Base-by-base conservation (phyloP, 2,888 invertebrate species). In the Cylindroiulus punctatus region DNA sequence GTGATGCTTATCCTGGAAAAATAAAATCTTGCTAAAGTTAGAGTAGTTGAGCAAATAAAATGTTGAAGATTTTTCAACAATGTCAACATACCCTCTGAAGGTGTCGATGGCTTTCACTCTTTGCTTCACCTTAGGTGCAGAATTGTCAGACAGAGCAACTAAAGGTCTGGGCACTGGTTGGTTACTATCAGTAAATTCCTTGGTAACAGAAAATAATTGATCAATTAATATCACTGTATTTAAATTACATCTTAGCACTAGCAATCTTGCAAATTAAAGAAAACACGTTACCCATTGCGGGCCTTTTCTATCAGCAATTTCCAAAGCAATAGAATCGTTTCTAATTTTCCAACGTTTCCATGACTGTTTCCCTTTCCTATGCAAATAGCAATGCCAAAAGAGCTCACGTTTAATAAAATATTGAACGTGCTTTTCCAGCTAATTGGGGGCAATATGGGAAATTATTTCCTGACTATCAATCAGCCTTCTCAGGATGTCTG, bases 71-170 rank as follows among this genome's bases (percentile, higher is more conserved):
- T 36, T 36, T n/a, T n/a, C n/a, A 40, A 40, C 40, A 40, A 40
- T 26, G 10, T 19, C 2, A 47, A 89, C 91, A 91, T 91, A 95
- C 96, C 96, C 96, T 91, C 96, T 93, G 89, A 96, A 95, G 0
- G 95, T 94, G 90, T 96, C 96, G 86, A 96, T 92, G 0, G 96
- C 95, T 87, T 93, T 92, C 65, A 94, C 90, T 88, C 94, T 91
- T 88, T 90, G 84, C 81, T 84, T 91, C 88, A 81, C 81, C 22
- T 84, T 52, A n/a, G 76, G 30, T 17, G 14, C 76, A 4, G 76
- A 3, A 30, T 1, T 7, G 36, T 0, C 44, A 40, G 42, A 1
- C n/a, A 40, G 42, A 1, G 83, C 40, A 14, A 22, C 44, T 40
- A 44, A 22, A 19, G n/a, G 19, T 83, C 83, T 44, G 40, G 83